phyloP scores from a whole-genome alignment of 2,888 invertebrate genomes.

The Drosophila barbarae region DNA sequence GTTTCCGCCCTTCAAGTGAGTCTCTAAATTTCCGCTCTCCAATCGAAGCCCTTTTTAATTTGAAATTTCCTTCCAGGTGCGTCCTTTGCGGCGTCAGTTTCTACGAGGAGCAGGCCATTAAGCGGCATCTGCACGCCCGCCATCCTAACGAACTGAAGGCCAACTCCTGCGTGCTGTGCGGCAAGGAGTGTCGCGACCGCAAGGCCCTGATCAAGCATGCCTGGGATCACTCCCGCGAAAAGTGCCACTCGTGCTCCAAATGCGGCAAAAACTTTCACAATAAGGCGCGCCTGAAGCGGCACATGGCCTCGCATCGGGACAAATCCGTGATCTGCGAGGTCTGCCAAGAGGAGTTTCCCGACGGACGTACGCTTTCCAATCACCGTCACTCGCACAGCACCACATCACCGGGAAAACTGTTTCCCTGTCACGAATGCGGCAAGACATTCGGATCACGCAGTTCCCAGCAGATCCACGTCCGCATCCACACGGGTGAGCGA shows the following conservation, averaged over 20 bases:
- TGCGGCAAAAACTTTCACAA: conserved; percentile 87
- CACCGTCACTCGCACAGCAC: conserved; percentile 84
- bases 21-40: neutral
- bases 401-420: conserved; percentile 82
- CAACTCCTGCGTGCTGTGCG: conserved; percentile 85
- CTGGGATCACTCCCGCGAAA: conserved; percentile 85
- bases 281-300: conserved; percentile 84
- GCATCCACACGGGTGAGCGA: conserved; percentile 90
- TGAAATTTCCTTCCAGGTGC: conserved; percentile 79
- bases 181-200: conserved; percentile 85
- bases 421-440: conserved; percentile 91
- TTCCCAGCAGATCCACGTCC: conserved; percentile 91
- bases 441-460: conserved; percentile 92
- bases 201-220: conserved; percentile 85
- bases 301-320: conserved; percentile 86
- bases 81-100: conserved; percentile 85
- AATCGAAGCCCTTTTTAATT: neutral
- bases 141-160: conserved; percentile 83
- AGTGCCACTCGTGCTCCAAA: conserved; percentile 84
- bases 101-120: conserved; percentile 83
- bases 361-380: conserved; percentile 85
- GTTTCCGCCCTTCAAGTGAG: conserved; percentile 81
- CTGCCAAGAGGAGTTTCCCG: conserved; percentile 86
- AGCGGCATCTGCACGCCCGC: conserved; percentile 83
- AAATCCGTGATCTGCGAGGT: conserved; percentile 86